phyloP scores from a whole-genome alignment of 2,888 invertebrate genomes.

The Pegoplata infirma region DNA sequence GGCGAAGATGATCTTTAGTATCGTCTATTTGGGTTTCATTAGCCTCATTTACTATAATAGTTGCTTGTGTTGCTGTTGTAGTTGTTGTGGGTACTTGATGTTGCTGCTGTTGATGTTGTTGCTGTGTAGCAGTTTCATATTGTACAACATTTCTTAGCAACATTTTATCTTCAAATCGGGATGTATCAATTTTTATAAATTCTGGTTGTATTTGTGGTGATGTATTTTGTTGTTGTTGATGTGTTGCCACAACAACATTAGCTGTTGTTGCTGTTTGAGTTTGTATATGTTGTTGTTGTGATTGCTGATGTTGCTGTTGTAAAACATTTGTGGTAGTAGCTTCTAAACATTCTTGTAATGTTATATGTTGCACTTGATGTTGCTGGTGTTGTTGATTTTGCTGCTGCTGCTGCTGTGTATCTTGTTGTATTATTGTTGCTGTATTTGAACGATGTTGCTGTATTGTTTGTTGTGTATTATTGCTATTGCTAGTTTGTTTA shows the following conservation, averaged over 20 bases:
- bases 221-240: slow-evolving; percentile 7
- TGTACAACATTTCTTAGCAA: slow-evolving; percentile 73
- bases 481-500: slow-evolving; percentile 65
- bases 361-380: slow-evolving; percentile 62
- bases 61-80: slow-evolving; percentile 42
- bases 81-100: slow-evolving; percentile 48
- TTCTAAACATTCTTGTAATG: slow-evolving; percentile 64
- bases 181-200: slow-evolving; percentile 73
- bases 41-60: slow-evolving; percentile 55
- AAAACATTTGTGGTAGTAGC: slow-evolving; percentile 60
- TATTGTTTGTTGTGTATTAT: slow-evolving; percentile 40
- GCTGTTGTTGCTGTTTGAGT: slow-evolving; percentile 12
- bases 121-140: slow-evolving; percentile 68
- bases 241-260: background rate
- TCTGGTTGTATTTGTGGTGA: slow-evolving; percentile 65
- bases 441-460: slow-evolving; percentile 50
- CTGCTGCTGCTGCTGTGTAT: slow-evolving; percentile 25
- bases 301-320: slow-evolving; percentile 63
- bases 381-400: slow-evolving; percentile 57
- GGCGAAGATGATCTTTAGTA: slow-evolving; percentile 34
- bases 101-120: slow-evolving; percentile 55
- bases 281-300: slow-evolving; percentile 30
- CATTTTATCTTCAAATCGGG: slow-evolving; percentile 72
- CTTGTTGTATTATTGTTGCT: slow-evolving; percentile 37
- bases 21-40: slow-evolving; percentile 15